A percentile compares a stretch with the other conserved stretches of the same genome.
Evolutionary conservation across 2,797 vertebrate species (phyloP).

Genomic region (Periophthalmus magnuspinnatus): DNA sequence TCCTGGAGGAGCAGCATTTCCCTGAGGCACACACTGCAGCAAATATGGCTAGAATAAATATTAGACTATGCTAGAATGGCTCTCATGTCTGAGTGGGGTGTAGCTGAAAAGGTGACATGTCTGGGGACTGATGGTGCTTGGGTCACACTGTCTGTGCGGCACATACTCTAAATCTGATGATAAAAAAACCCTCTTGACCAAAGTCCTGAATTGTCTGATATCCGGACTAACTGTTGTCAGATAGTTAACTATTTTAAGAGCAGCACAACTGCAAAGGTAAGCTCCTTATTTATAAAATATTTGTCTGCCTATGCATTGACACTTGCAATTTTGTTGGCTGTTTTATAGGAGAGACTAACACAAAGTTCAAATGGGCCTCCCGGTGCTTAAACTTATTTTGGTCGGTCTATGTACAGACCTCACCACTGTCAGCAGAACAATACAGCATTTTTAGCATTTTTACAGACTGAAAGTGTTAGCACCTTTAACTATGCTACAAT

Average conservation of each 20-base stretch:
- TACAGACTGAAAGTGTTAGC: not conserved
- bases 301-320: too few relatives aligned
- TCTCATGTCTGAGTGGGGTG: not conserved
- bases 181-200: too few relatives aligned
- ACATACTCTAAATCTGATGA: too few relatives aligned
- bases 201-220: too few relatives aligned
- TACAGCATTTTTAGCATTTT: not conserved
- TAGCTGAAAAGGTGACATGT: not conserved
- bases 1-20: not conserved
- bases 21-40: not conserved
- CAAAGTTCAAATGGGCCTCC: slow-evolving; percentile 1
- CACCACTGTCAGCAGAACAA: not conserved
- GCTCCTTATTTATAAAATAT: too few relatives aligned
- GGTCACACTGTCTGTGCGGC: not conserved
- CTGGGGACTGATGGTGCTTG: not conserved
- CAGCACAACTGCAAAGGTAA: too few relatives aligned
- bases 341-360: slow-evolving; percentile 2
- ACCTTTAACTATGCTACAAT: not conserved
- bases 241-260: too few relatives aligned
- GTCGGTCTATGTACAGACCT: slow-evolving; percentile 1
- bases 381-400: not conserved
- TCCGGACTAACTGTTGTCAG: too few relatives aligned
- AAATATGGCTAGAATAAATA: not conserved
- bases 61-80: too few relatives aligned
- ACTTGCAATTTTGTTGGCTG: not conserved